phyloP scores from a whole-genome alignment of 92 coral and sea anemone genomes.

The Micromussa lordhowensis region DNA sequence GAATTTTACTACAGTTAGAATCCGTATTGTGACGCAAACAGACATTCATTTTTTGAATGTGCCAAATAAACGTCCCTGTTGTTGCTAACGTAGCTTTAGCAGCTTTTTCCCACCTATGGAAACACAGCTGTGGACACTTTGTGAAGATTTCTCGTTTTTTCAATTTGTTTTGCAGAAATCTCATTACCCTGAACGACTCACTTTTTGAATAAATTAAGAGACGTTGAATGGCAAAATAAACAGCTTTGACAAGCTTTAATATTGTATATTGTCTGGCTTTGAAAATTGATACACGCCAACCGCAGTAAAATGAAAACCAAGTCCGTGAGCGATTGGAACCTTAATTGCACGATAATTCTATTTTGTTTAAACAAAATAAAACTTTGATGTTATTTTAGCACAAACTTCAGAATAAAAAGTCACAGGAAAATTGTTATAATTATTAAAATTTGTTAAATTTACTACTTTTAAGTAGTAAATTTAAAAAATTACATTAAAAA shows the following conservation, averaged over 20 bases:
- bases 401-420: not conserved
- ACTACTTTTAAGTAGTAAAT: no score
- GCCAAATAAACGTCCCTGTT: not conserved
- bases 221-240: not conserved
- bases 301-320: not conserved
- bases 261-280: not conserved
- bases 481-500: no score
- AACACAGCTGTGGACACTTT: not conserved
- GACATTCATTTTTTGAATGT: not conserved
- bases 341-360: no score
- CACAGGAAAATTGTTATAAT: not conserved
- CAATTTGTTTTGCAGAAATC: not conserved
- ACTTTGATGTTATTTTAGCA: not conserved
- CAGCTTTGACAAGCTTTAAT: not conserved
- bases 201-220: not conserved
- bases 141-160: not conserved
- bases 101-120: not conserved
- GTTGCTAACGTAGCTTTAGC: not conserved
- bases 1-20: no score
- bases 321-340: not conserved
- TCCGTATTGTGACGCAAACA: no score
- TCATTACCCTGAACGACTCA: not conserved
- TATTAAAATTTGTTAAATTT: no score
- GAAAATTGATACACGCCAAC: not conserved
- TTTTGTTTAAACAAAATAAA: not conserved